These are phyloP conservation scores for Muscicapa adusta DNA, from an alignment of 2,113 vertebrate genomes.

Conservation along the genomic window DNA sequence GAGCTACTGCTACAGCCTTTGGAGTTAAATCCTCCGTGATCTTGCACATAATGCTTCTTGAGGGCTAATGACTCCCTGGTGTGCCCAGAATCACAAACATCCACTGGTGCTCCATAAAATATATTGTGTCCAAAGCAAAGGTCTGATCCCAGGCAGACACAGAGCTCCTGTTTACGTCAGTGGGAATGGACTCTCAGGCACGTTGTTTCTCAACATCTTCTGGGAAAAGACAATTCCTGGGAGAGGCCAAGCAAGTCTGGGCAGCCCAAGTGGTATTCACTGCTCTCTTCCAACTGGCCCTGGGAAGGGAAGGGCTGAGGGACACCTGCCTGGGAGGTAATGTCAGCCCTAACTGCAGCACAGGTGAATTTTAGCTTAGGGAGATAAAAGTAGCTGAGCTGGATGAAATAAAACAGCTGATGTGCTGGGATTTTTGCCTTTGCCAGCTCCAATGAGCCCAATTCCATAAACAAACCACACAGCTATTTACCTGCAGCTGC, in stretches of 20 bases:
- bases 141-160: not conserved
- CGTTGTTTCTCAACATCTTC: not conserved
- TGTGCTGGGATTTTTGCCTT: not conserved
- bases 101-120: not conserved
- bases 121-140: not conserved
- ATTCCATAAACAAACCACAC: not conserved
- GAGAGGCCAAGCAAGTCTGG: not conserved
- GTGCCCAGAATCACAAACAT: not conserved
- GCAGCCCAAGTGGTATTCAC: rapidly evolving
- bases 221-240: not conserved
- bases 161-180: not conserved
- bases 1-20: not conserved
- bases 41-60: not conserved
- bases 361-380: not conserved
- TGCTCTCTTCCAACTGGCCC: not conserved
- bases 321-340: not conserved
- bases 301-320: not conserved
- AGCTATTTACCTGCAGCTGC: not conserved
- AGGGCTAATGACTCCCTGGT: not conserved
- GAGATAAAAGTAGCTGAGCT: not conserved
- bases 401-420: not conserved
- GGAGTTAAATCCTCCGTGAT: not conserved
- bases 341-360: not conserved
- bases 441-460: not conserved
- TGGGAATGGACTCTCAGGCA: not conserved